Percentiles rank a stretch among this genome's conserved stretches.
Conservation (phyloP, 1,140 invertebrate genomes). For the Ips nitidus region DNA sequence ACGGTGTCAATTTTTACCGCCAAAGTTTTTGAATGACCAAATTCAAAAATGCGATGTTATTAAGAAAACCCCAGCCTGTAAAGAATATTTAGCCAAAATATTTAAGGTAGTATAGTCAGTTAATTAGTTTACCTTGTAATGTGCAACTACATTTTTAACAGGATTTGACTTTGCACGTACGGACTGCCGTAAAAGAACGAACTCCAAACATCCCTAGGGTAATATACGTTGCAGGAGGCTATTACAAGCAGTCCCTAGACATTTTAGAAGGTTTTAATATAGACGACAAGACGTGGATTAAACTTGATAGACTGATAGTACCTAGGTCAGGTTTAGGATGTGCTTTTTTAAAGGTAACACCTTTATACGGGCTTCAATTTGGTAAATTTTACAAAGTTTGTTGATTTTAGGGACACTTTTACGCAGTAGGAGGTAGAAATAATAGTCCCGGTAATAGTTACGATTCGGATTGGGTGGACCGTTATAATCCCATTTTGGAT, state of each 20-base stretch:
- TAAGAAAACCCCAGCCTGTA: slow-evolving; percentile 84
- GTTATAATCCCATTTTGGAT: slow-evolving; percentile 76
- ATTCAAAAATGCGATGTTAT: slow-evolving; percentile 87
- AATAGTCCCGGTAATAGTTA: slow-evolving; percentile 81
- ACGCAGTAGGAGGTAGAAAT: slow-evolving; percentile 88
- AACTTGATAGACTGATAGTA: slow-evolving; percentile 74
- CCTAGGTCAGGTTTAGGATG: slow-evolving; percentile 85
- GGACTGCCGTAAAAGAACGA: slow-evolving; percentile 76
- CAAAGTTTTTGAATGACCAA: slow-evolving; percentile 84
- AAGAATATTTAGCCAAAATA: slow-evolving; percentile 86
- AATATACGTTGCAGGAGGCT: slow-evolving; percentile 89
- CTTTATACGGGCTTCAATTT: slow-evolving; percentile 2
- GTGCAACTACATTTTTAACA: slow-evolving; percentile 38
- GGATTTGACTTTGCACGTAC: slow-evolving; percentile 82
- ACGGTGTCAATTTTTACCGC: slow-evolving; percentile 88
- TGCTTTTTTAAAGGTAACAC: slow-evolving; percentile 75
- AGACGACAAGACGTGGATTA: slow-evolving; percentile 80
- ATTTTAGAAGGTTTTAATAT: slow-evolving; percentile 85
- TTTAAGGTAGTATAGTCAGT: slow-evolving; percentile 65
- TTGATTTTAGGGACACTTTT: slow-evolving; percentile 71
- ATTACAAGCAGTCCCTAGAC: slow-evolving; percentile 81
- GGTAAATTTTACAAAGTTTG: background rate
- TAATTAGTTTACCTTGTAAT: background rate
- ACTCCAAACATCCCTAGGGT: slow-evolving; percentile 83
- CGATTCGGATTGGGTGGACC: slow-evolving; percentile 77